Evolutionary conservation across 2,797 vertebrate species (phyloP).

Genomic region (Nannoperca australis): DNA sequence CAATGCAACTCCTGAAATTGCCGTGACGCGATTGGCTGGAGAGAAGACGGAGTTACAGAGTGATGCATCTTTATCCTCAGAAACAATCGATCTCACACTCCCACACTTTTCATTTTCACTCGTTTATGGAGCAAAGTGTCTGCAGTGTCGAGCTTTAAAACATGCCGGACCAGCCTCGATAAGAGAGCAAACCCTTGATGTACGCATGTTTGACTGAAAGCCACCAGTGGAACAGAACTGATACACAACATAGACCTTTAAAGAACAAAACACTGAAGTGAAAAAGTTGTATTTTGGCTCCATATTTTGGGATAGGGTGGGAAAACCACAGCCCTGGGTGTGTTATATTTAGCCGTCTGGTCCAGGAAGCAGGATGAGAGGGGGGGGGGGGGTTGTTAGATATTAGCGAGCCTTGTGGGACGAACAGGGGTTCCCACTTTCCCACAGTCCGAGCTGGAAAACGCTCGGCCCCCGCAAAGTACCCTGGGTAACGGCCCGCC

Average conservation of each 20-base stretch:
- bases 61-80: too few relatives aligned
- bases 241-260: too few relatives aligned
- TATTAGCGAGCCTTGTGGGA: constrained; percentile 71
- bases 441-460: constrained; percentile 86
- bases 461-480: constrained; percentile 71
- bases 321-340: constrained; percentile 72
- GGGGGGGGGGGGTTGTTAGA: constrained; percentile 51
- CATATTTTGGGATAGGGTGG: constrained; percentile 69
- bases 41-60: too few relatives aligned
- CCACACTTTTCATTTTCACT: too few relatives aligned
- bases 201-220: background rate
- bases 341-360: constrained; percentile 77
- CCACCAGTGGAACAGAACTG: background rate
- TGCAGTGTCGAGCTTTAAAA: background rate
- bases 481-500: constrained; percentile 74
- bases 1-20: too few relatives aligned
- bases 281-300: constrained; percentile 14
- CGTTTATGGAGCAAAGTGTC: too few relatives aligned
- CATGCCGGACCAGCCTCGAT: too few relatives aligned
- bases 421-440: constrained; percentile 77
- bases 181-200: background rate
- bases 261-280: background rate
- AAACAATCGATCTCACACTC: too few relatives aligned
- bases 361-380: constrained; percentile 81
- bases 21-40: too few relatives aligned